These are phyloP conservation scores for Tapirus indicus DNA, from an alignment of 2,797 vertebrate genomes.

Conservation along the genomic window DNA sequence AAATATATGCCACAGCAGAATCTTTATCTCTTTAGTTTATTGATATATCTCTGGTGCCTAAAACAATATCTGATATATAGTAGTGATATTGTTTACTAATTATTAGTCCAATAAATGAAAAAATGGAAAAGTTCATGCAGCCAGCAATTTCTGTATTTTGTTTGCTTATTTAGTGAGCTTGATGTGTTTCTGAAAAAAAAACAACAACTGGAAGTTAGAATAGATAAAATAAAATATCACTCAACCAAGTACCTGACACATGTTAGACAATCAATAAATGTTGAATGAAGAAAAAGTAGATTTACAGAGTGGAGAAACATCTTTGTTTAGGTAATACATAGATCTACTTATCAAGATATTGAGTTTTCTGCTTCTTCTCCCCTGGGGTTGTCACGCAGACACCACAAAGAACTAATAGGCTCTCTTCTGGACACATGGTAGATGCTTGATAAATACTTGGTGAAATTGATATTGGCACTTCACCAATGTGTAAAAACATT, in stretches of 20 bases:
- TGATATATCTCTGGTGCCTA: background rate
- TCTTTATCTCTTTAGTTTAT: background rate
- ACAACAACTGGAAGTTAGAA: background rate
- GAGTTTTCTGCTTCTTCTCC: background rate
- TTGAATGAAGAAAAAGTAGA: background rate
- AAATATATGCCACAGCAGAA: background rate
- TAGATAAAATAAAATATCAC: background rate
- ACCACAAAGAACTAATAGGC: background rate
- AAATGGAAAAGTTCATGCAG: background rate
- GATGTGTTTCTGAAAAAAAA: background rate
- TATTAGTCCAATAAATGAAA: background rate
- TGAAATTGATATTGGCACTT: background rate
- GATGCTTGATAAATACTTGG: background rate
- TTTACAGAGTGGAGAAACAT: background rate
- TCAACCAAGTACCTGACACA: background rate
- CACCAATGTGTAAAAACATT: background rate
- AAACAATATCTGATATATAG: background rate
- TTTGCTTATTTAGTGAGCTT: background rate
- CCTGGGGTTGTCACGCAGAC: background rate
- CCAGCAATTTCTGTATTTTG: background rate
- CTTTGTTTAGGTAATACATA: background rate
- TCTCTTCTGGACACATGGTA: background rate
- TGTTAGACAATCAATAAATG: background rate
- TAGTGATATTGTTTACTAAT: background rate
- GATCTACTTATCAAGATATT: background rate